Percentiles rank a stretch among this genome's conserved stretches.
Conservation (phyloP, 2,888 invertebrate species). For the Diadromus collaris region DNA sequence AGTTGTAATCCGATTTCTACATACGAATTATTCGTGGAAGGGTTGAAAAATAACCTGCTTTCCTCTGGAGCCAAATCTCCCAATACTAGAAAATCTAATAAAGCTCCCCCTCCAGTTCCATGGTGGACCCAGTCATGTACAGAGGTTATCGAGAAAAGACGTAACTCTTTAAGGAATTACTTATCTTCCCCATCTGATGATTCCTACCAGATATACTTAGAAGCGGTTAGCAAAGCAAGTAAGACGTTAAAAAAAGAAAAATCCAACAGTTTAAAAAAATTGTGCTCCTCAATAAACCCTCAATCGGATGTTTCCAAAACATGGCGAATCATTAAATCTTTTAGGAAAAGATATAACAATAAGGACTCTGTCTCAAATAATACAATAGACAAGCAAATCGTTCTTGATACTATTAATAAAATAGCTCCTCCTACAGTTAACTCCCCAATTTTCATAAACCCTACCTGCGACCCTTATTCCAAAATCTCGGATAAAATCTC, state of each 20-base stretch:
- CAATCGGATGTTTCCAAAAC: constrained; percentile 20
- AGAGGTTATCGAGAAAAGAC: background rate
- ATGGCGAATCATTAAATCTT: constrained; percentile 13
- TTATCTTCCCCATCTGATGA: background rate
- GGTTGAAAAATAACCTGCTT: background rate
- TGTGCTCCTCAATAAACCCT: background rate
- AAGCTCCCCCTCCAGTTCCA: constrained; percentile 6
- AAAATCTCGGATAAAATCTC: background rate
- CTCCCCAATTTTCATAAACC: background rate
- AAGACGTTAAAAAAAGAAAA: constrained; percentile 6
- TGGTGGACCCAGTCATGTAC: constrained; percentile 12
- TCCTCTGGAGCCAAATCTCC: background rate
- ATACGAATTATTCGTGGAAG: constrained; percentile 3
- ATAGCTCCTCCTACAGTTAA: background rate
- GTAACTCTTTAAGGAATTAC: background rate
- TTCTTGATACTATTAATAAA: background rate
- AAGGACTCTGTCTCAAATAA: background rate
- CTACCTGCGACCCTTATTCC: background rate
- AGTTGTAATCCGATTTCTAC: background rate
- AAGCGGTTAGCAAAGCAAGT: background rate
- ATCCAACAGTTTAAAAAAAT: constrained; percentile 2
- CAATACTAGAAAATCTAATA: background rate
- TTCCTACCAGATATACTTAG: background rate
- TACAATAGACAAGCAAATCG: background rate
- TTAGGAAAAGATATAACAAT: background rate